Evolutionary conservation across 1,140 invertebrate genomes (phyloP).

Genomic region (Agrilus planipennis): DNA sequence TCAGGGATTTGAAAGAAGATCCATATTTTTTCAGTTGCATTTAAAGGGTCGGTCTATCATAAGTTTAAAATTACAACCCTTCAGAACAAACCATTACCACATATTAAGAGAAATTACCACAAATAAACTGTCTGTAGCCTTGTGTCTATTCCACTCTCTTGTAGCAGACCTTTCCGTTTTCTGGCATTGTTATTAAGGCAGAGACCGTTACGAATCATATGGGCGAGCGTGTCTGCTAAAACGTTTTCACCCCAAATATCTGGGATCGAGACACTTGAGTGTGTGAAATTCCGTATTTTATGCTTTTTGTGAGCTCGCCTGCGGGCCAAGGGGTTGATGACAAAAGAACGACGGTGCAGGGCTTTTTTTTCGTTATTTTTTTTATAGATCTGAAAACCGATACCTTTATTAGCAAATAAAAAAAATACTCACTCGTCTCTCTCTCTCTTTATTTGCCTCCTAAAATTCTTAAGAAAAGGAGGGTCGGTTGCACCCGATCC

Average conservation of each 20-base stretch:
- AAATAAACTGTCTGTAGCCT: constrained; percentile 4
- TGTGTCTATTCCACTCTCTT: too few species aligned
- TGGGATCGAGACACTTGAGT: constrained; percentile 11
- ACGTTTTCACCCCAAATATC: neutral
- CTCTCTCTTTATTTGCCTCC: constrained; percentile 1
- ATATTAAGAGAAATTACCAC: constrained; percentile 14
- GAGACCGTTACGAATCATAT: too few species aligned
- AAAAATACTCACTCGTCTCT: too few species aligned
- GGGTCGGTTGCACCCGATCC: too few species aligned
- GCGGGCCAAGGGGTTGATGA: constrained; percentile 2
- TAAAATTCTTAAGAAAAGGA: too few species aligned
- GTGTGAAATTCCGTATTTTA: constrained; percentile 13
- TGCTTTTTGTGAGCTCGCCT: constrained; percentile 4
- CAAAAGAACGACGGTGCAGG: constrained; percentile 4
- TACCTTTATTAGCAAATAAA: constrained; percentile 11
- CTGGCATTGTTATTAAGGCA: too few species aligned
- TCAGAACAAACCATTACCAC: constrained; percentile 8
- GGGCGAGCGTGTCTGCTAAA: too few species aligned
- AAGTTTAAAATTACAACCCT: neutral
- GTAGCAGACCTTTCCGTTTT: too few species aligned
- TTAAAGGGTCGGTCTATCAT: neutral
- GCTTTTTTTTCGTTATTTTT: constrained; percentile 7
- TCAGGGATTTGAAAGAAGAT: too few species aligned
- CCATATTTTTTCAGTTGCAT: too few species aligned
- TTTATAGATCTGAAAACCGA: constrained; percentile 8